phyloP scores from a whole-genome alignment of 2,888 invertebrate species.

The Plebejus argus region DNA sequence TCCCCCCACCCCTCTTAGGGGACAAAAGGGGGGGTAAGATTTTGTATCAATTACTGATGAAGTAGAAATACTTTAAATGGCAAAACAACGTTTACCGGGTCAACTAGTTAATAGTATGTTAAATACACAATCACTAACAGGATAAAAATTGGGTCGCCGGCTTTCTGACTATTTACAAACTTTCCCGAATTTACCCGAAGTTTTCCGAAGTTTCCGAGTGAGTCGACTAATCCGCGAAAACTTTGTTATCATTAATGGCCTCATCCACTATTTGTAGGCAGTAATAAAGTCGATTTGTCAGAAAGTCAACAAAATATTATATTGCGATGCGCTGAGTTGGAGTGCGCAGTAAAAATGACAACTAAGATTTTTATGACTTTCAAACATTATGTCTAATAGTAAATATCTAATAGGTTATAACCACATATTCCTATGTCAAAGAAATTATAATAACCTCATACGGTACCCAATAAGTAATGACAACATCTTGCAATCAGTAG shows the following conservation, averaged over 20 bases:
- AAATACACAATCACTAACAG: neutral
- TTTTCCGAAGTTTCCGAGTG: neutral
- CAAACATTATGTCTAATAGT: too few relatives aligned
- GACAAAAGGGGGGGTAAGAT: too few relatives aligned
- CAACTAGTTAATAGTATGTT: conserved; percentile 1
- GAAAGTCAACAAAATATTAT: neutral
- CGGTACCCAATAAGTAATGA: too few relatives aligned
- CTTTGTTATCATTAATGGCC: conserved; percentile 16
- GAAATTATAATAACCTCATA: too few relatives aligned
- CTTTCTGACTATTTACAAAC: neutral
- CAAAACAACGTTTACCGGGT: too few relatives aligned
- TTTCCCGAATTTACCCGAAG: neutral
- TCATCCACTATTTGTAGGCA: neutral
- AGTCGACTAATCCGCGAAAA: neutral
- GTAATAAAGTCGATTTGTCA: neutral
- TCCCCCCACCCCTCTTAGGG: too few relatives aligned
- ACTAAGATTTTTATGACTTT: neutral
- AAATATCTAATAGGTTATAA: too few relatives aligned
- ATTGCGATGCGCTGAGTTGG: neutral
- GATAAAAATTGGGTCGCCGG: neutral
- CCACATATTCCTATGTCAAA: too few relatives aligned
- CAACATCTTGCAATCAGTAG: too few relatives aligned
- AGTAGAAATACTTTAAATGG: too few relatives aligned
- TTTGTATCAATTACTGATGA: too few relatives aligned
- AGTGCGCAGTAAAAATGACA: neutral